Base-by-base conservation (phyloP, 1,140 invertebrate genomes). In the Hylaeus volcanicus region DNA sequence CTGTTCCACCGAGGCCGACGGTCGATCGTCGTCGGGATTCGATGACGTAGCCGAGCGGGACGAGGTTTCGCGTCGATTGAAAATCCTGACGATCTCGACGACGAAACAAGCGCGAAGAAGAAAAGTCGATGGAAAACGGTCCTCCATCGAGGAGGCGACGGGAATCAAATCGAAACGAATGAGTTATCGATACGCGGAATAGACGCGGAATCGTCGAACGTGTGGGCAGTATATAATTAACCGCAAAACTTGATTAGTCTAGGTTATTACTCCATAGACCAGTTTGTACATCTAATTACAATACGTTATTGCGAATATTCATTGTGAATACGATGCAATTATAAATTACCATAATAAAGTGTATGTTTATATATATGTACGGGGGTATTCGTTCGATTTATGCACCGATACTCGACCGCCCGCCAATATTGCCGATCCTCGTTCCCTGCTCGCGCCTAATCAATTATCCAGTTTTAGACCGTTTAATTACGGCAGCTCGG, bases 291-390 rank as follows among this genome's bases (percentile, higher is more conserved):
- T 88, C 86, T 86, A 89, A 89, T 89, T 88, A 88, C 80, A 79
- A 81, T 84, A 89, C 87, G 82, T 89, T 89, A 89, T 85, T 84
- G 81, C 83, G 84, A 85, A 87, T 89, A 89, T 74, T 89, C 86
- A 89, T 84, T 89, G 88, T 88, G 88, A 89, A 89, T 89, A 88
- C 83, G 70, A 79, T 79, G 73, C 87, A 88, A 89, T 88, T 88
- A 89, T 88, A 83, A 87, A 89, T 89, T 89, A 89, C 78, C 86
- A 89, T 88, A 89, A 89, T 89, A 89, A 89, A 89, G 83, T 89
- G 88, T 89, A 89, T 89, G 88, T 89, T 89, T 89, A 86, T 89
- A 89, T 89, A 89, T 85, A 89, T 84, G 84, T 89, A 82, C 39
- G 15, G 53, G 75, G n/a, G 81, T 68, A 61, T 76, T 74, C 64